Percentiles rank a stretch among this genome's conserved stretches.
These are phyloP conservation scores for Pungitius pungitius DNA, from an alignment of 2,113 vertebrate genomes.

Conservation along the genomic window DNA sequence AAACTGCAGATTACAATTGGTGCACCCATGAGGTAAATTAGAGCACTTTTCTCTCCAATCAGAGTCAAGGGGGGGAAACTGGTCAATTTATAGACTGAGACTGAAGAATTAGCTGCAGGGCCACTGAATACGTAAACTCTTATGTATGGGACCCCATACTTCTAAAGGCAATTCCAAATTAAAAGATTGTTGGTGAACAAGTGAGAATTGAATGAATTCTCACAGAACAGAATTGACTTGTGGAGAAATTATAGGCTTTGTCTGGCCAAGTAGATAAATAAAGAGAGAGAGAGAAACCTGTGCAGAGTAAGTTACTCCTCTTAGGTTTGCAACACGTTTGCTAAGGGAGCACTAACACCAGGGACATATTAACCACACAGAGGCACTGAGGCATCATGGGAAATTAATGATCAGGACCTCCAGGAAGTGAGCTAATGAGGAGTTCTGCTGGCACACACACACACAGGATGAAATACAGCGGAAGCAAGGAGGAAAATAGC, in stretches of 20 bases:
- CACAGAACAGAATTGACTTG: constrained; percentile 46
- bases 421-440: constrained; percentile 81
- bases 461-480: constrained; percentile 18
- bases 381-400: constrained; percentile 77
- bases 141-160: too few species aligned
- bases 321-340: constrained; percentile 45
- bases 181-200: constrained; percentile 29
- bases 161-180: constrained; percentile 41
- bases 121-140: constrained; percentile 40
- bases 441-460: constrained; percentile 55
- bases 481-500: constrained; percentile 38
- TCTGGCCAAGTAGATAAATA: constrained; percentile 55
- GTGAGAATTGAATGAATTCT: constrained; percentile 44
- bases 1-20: constrained; percentile 46
- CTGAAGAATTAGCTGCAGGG: constrained; percentile 43
- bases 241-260: constrained; percentile 25
- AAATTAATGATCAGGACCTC: constrained; percentile 81
- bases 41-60: constrained; percentile 49
- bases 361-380: constrained; percentile 78
- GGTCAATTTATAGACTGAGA: constrained; percentile 43
- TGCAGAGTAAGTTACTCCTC: constrained; percentile 45
- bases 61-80: constrained; percentile 40
- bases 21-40: constrained; percentile 55
- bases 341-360: constrained; percentile 55
- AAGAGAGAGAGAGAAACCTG: constrained; percentile 42